Evolutionary conservation across 2,888 invertebrate genomes (phyloP), one percentile per base, ranked within the genome.

Genomic region (Spodoptera exigua): DNA sequence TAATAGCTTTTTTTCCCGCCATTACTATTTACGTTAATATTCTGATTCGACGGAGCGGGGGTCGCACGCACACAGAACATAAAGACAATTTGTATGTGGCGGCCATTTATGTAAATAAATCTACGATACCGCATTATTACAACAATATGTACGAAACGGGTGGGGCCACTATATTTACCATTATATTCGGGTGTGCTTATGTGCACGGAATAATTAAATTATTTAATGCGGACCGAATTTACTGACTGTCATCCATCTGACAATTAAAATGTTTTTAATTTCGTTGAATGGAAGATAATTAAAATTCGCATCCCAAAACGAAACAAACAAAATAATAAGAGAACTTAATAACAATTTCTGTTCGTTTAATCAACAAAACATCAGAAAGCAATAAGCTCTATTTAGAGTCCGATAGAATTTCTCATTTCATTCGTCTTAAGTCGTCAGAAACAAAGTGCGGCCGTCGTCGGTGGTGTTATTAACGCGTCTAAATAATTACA

Each of bases 401-500:
- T 91, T 90, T 90, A 86, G 89, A 90, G 88, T 90, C 88, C 87
- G 89, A 92, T 92, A 93, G 92, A 90, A 89, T 90, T 92, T 92
- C 93, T 93, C 92, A 89, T 93, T 93, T 92, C 89, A 91, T 93
- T 93, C 89, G 93, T 93, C 93, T 94, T 91, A 88, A 92, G 90
- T 92, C 93, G 89, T 92, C 93, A 91, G 87, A 92, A 92, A 92
- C 92, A 91, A 90, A 94, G 93, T 93, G 92, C 90, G 87, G 89
- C 89, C 89, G 86, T 91, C 90, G 83, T 88, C 91, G 84, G 89
- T 88, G 90, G 92, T 94, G 90, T 94, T 94, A 94, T 94, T 94
- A 94, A 90, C 91, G 91, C 91, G 94, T 94, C 94, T 87, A 89
- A 89, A 93, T 94, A 94, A 94, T 94, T 94, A 94, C 91, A 94